A percentile compares a stretch with the other conserved stretches of the same genome.
Conservation (phyloP, 2,797 vertebrate species). For the Dendrocincla tyrannina region DNA sequence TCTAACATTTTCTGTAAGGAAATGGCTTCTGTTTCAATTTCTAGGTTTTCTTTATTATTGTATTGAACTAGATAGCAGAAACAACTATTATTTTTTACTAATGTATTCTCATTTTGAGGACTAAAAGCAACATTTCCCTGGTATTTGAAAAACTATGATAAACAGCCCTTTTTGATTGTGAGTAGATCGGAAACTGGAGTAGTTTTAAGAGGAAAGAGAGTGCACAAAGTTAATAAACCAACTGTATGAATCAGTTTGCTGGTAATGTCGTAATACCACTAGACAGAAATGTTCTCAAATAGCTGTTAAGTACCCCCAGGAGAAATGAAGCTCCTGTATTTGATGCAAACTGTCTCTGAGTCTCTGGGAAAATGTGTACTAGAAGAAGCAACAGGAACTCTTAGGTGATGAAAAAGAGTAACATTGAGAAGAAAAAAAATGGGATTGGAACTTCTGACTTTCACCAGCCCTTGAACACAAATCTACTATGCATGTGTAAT, state of each 20-base stretch:
- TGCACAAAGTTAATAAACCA: background rate
- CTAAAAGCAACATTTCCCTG: background rate
- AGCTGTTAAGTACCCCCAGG: background rate
- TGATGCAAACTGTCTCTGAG: background rate
- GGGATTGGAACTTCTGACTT: background rate
- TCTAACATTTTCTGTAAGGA: background rate
- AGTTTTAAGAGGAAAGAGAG: background rate
- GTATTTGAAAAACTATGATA: background rate
- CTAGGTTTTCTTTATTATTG: background rate
- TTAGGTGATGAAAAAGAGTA: background rate
- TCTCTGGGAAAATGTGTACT: background rate
- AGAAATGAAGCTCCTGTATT: slow-evolving; percentile 9
- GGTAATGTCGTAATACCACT: background rate
- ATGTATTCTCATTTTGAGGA: background rate
- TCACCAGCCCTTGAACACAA: background rate
- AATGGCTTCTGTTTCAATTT: background rate
- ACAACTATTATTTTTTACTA: background rate
- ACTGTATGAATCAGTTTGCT: background rate
- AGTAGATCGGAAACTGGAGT: background rate
- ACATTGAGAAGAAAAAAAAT: background rate
- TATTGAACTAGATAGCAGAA: background rate
- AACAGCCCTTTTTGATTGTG: background rate
- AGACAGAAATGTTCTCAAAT: slow-evolving; percentile 4
- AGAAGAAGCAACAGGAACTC: background rate
- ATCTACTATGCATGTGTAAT: rapidly evolving